Conservation (phyloP, 2,888 invertebrate species). For the Latrodectus hesperus region DNA sequence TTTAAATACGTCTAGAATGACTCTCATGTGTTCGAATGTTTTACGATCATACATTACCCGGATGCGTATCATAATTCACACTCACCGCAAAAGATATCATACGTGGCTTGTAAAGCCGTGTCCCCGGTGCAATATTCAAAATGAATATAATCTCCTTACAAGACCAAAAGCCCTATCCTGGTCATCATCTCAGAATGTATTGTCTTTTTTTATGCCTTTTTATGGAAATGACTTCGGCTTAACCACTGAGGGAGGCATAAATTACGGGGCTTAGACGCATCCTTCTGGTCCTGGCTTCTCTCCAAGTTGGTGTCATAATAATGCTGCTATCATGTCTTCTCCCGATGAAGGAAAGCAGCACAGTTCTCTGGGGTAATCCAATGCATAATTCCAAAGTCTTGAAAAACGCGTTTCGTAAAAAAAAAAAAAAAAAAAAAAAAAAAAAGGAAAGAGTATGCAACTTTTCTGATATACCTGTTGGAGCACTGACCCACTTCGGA, state of each 20-base stretch:
- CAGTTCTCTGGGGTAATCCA: conserved; percentile 15
- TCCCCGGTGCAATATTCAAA: conserved; percentile 17
- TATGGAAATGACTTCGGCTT: conserved; percentile 27
- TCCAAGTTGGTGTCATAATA: conserved; percentile 45
- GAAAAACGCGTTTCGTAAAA: conserved; percentile 23
- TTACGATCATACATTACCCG: conserved; percentile 2
- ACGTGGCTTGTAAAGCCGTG: conserved; percentile 21
- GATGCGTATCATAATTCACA: not conserved
- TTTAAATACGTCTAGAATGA: not conserved
- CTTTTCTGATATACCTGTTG: conserved; percentile 31
- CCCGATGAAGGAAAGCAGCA: conserved; percentile 7
- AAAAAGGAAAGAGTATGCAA: not conserved
- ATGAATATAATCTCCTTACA: conserved; percentile 35
- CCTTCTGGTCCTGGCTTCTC: conserved; percentile 16
- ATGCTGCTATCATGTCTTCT: conserved; percentile 34
- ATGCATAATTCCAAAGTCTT: conserved; percentile 15
- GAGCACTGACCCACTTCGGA: conserved; percentile 17
- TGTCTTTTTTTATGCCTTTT: conserved; percentile 35
- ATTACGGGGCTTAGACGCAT: conserved; percentile 1
- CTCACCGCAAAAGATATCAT: not conserved
- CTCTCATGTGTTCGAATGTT: conserved; percentile 1
- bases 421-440: not conserved
- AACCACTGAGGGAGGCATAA: no score
- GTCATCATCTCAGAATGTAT: conserved; percentile 17
- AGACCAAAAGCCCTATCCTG: not conserved